These are phyloP conservation scores for Papio anubis DNA, from an alignment of 2,113 vertebrate species.

Conservation along the genomic window DNA sequence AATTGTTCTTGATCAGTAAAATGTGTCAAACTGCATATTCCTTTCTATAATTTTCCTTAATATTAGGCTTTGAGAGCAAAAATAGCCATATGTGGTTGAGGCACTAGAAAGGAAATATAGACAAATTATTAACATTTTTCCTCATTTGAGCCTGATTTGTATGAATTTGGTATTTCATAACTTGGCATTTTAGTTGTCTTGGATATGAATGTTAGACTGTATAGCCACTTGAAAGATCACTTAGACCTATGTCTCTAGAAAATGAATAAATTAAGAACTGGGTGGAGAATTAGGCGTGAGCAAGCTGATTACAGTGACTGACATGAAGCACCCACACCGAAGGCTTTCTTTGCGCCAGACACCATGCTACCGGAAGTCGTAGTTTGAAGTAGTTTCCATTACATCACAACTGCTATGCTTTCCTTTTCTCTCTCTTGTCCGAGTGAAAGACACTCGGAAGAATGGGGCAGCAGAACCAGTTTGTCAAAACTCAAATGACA, in stretches of 20 bases:
- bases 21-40: not conserved
- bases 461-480: not conserved
- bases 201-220: not conserved
- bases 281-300: not conserved
- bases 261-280: not conserved
- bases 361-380: fast-evolving
- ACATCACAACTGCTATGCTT: fast-evolving
- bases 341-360: not conserved
- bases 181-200: not conserved
- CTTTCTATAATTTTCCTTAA: not conserved
- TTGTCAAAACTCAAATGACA: not conserved
- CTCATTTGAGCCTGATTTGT: not conserved
- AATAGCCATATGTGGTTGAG: not conserved
- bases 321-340: fast-evolving
- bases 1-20: not conserved
- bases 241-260: not conserved
- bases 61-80: not conserved
- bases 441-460: not conserved
- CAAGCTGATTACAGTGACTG: too few species aligned
- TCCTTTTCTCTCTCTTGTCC: not conserved
- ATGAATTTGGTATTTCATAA: not conserved
- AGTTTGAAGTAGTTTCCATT: not conserved
- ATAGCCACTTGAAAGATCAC: not conserved
- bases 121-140: not conserved
- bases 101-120: not conserved